These are phyloP conservation scores for Onthophagus taurus DNA, from an alignment of 1,140 invertebrate species.

Conservation along the genomic window DNA sequence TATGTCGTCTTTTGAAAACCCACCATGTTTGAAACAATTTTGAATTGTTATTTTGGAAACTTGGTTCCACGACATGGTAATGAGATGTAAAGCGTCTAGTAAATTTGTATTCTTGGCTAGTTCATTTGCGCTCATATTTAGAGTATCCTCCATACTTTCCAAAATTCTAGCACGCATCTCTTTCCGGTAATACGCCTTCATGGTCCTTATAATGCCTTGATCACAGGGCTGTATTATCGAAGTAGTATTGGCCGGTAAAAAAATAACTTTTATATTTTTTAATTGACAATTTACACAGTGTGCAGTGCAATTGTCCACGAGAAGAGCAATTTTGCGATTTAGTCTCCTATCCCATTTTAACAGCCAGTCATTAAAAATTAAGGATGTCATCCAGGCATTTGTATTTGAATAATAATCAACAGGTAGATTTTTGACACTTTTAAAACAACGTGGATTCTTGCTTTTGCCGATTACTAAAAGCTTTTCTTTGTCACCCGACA, in stretches of 20 bases:
- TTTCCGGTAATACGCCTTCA: no score
- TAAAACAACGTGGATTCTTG: constrained; percentile 11
- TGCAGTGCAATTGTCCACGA: constrained; percentile 1
- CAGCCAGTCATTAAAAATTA: constrained; percentile 3
- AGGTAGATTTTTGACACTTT: constrained; percentile 3
- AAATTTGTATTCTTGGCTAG: not conserved
- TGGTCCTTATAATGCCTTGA: not conserved
- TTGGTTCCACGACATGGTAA: constrained; percentile 2
- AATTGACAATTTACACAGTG: not conserved
- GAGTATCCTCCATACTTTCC: not conserved
- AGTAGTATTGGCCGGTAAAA: no score
- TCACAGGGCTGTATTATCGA: not conserved
- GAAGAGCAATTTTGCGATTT: constrained; percentile 1
- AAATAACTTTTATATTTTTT: no score
- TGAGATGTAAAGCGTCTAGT: constrained; percentile 1
- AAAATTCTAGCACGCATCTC: constrained; percentile 1
- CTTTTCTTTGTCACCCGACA: constrained; percentile 9
- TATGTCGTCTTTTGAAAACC: constrained; percentile 6
- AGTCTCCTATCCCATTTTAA: constrained; percentile 1
- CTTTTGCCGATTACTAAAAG: constrained; percentile 9
- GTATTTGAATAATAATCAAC: constrained; percentile 2
- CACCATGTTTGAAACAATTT: constrained; percentile 2
- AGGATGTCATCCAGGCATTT: constrained; percentile 10
- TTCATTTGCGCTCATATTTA: constrained; percentile 1
- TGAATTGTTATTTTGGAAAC: not conserved